Base-by-base conservation (phyloP, 2,888 invertebrate species). In the Drosophila picticornis region DNA sequence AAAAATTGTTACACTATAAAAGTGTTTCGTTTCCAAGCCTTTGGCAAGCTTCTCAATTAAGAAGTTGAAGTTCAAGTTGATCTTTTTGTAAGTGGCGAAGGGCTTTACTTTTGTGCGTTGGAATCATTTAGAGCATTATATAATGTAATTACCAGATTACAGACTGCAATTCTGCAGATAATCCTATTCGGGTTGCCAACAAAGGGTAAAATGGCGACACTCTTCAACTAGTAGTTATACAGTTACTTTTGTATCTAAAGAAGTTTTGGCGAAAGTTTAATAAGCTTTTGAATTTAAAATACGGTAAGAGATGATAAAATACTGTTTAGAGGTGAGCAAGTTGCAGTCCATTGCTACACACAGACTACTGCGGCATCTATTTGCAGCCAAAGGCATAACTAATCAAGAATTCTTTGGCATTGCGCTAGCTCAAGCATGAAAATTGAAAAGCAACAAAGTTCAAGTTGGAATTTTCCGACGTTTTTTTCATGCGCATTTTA, bases 401-500 rank as follows among this genome's bases (percentile, higher is more conserved):
- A 58, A 58, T 53, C 71, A 58, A 43, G 36, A 70, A 52, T 43
- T 43, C 70, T 70, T 36, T 27, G 22, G 52, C 34, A 43, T 32
- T 52, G 40, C 36, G 27, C 32, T 27, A 27, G 36, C 46, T 46
- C 22, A 53, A 11, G 32, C 46, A 59, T 48, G 52, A 31, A 71
- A 71, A 70, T 71, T 59, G 46, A 27, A 32, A 22, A 22, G 52
- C 27, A 48, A 46, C 38, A 59, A 46, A 53, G 31, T 34, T 9
- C 38, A 50, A 19, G 32, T 19, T 38, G n/a, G 25, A 36, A 72
- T 57, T 48, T 43, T n/a, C n/a, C 6, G 9, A 13, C n/a, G 22
- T 6, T 36, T 38, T 27, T 38, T 11, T 50, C n/a, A 11, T 4
- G 1, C 5, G 5, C 16, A 11, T 56, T 56, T 66, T 43, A 77